Percentiles rank a stretch among this genome's conserved stretches.
Evolutionary conservation across 2,113 vertebrate species (phyloP).

Genomic region (Orthonyx spaldingii): DNA sequence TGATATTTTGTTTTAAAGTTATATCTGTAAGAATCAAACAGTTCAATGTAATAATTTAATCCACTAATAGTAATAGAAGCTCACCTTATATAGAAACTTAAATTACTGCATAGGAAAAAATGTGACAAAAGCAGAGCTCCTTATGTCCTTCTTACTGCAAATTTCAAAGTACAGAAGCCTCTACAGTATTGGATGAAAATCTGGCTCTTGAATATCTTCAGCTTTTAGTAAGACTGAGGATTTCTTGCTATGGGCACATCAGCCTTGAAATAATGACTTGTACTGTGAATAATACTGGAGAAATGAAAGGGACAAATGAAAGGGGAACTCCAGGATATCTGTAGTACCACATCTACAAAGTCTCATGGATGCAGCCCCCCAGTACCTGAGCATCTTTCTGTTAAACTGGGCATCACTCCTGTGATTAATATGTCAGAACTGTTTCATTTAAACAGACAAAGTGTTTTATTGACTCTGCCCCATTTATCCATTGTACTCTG

Average conservation of each 20-base stretch:
- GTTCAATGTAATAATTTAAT: neutral
- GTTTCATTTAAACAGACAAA: neutral
- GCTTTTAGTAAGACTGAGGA: neutral
- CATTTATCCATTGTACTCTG: neutral
- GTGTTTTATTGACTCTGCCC: neutral
- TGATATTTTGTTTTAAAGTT: neutral
- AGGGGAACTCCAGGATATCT: neutral
- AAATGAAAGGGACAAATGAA: neutral
- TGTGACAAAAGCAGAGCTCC: neutral
- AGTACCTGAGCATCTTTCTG: neutral
- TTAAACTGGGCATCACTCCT: neutral
- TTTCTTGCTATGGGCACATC: neutral
- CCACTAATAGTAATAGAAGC: neutral
- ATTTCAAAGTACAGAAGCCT: neutral
- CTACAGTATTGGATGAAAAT: neutral
- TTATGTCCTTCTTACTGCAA: neutral
- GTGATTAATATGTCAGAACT: neutral
- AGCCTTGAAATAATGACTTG: neutral
- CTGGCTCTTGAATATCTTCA: neutral
- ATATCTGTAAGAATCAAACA: neutral
- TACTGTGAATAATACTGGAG: neutral
- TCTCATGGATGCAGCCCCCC: neutral
- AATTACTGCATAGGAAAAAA: neutral
- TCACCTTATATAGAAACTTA: neutral
- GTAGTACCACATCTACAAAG: neutral